phyloP scores from a whole-genome alignment of 2,888 invertebrate genomes.

The Ellobium chinense region DNA sequence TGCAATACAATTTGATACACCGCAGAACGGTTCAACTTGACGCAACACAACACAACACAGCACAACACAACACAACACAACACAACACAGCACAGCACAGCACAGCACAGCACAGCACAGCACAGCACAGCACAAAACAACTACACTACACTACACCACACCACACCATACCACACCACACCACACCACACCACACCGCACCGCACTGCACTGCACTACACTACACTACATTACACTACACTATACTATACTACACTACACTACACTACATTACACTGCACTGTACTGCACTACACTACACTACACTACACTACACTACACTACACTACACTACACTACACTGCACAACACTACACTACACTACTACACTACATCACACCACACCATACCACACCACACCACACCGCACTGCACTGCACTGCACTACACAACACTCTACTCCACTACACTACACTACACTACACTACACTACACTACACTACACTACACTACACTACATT shows the following conservation, averaged over 20 bases:
- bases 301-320: slow-evolving; percentile 28
- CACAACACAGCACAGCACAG: slow-evolving; percentile 4
- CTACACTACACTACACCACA: slow-evolving; percentile 16
- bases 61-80: slow-evolving; percentile 19
- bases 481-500: slow-evolving; percentile 28
- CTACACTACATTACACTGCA: slow-evolving; percentile 29
- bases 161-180: background rate
- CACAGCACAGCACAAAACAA: no score
- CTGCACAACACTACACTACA: slow-evolving; percentile 39
- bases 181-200: slow-evolving; percentile 5
- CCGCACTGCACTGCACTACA: slow-evolving; percentile 1
- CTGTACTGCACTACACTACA: slow-evolving; percentile 25
- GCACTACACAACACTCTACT: slow-evolving; percentile 31
- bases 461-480: slow-evolving; percentile 29
- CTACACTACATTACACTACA: no score
- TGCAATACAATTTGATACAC: no score
- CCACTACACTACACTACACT: slow-evolving; percentile 35
- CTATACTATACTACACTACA: slow-evolving; percentile 31
- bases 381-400: slow-evolving; percentile 36
- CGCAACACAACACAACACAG: slow-evolving; percentile 24
- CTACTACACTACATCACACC: slow-evolving; percentile 28
- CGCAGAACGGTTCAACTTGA: no score
- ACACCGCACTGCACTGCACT: slow-evolving; percentile 37
- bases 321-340: slow-evolving; percentile 32
- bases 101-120: slow-evolving; percentile 2